These are phyloP conservation scores for Gandaritis pyraliata DNA, from an alignment of 2,888 invertebrate species.

Conservation along the genomic window DNA sequence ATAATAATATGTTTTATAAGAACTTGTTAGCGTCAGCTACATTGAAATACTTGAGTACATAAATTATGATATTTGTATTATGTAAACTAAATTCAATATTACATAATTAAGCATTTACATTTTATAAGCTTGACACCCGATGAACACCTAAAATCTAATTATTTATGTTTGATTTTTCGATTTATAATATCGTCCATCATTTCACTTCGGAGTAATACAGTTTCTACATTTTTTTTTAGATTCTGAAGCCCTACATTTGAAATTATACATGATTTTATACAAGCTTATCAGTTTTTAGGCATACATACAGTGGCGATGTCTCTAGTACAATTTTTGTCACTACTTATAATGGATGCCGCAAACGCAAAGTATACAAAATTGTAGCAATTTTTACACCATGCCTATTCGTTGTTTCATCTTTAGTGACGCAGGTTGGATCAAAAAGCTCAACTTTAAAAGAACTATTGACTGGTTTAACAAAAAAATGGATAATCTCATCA, in stretches of 20 bases:
- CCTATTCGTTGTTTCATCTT: too few relatives aligned
- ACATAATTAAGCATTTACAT: slow-evolving; percentile 49
- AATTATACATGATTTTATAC: too few relatives aligned
- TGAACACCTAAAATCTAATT: slow-evolving; percentile 22
- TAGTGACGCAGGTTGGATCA: too few relatives aligned
- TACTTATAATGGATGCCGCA: too few relatives aligned
- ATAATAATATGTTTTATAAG: slow-evolving; percentile 1
- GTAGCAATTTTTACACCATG: neutral
- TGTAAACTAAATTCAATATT: slow-evolving; percentile 21
- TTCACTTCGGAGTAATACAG: slow-evolving; percentile 11
- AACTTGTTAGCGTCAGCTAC: slow-evolving; percentile 27
- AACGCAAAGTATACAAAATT: neutral
- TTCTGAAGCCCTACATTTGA: neutral
- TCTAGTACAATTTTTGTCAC: too few relatives aligned
- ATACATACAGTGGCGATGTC: too few relatives aligned
- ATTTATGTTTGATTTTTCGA: slow-evolving; percentile 23
- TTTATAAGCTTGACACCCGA: slow-evolving; percentile 32
- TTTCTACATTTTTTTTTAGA: neutral
- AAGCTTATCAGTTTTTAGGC: too few relatives aligned
- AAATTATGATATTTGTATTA: slow-evolving; percentile 10
- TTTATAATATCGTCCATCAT: slow-evolving; percentile 31
- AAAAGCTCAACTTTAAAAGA: neutral
- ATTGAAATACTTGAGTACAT: slow-evolving; percentile 22
- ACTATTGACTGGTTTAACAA: neutral
- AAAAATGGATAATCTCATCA: neutral